Base-by-base conservation (phyloP, 1,140 invertebrate genomes). In the Diorhabda elongata region DNA sequence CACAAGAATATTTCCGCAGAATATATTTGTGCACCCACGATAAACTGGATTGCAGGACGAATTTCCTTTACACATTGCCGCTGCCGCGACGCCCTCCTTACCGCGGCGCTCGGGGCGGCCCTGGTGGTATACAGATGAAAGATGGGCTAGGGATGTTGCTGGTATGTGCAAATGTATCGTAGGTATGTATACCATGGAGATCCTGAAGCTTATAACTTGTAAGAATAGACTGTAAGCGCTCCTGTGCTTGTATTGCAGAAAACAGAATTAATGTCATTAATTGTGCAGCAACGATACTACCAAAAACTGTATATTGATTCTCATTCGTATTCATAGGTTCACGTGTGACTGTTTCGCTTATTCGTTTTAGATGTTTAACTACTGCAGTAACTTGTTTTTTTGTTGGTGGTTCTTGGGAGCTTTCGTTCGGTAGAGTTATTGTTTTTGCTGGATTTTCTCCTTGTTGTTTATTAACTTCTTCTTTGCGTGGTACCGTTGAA, bases 271-370 rank as follows among this genome's bases (percentile, higher is more conserved):
- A 63, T 42, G 44, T 42, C 67, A 68, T 68, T 68, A 68, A 45
- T 60, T 68, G 67, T 8, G 59, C 67, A 11, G 67, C 67, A 63
- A 68, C 61, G 57, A 44, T 68, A 52, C 44, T 59, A 56, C 60
- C 67, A 63, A 68, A 68, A 62, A 26, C 42, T 11, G 63, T 45
- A 42, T 63, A 68, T 56, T 68, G 59, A 68, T 68, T 62, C 41
- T 62, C 59, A n/a, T 8, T 56, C 4, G 58, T 26, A 26, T 26
- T 26, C 26, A 2, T 60, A 41, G 60, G 59, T 56, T 63, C 67
- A 60, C 57, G 58, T 56, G 42, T 11, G 9, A 60, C 26, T 26
- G 60, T 62, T n/a, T 68, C 59, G 59, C 7, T 64, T 62, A 67
- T 67, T 44, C 45, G 11, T 67, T 66, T 66, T 64, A 64, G 43